Evolutionary conservation across 1,140 invertebrate species (phyloP), one percentile per base, ranked within the genome.

Genomic region (Formica selysi): DNA sequence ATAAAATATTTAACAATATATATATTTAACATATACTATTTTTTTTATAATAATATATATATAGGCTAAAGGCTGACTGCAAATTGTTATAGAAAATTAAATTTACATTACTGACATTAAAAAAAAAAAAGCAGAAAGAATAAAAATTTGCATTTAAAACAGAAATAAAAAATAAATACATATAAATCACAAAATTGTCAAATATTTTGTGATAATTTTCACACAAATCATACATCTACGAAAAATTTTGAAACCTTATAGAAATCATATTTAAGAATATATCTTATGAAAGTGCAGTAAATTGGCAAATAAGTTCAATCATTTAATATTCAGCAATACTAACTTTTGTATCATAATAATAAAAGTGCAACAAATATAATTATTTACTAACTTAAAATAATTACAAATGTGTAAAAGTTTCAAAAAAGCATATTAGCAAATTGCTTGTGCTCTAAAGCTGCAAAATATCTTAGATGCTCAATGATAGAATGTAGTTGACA

Each of bases 361-460:
- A 13, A 44, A 16, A 29, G 7, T n/a, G 36, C 6, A 81, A 81
- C 16, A 44, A 41, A 71, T 73, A 81, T 41, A 59, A 83, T 36
- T 81, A 22, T 71, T 73, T 41, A 29, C 11, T 32, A 73, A 38
- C 16, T 54, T 2, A 48, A 61, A 73, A 48, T 22, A 51, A 26
- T 10, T 73, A 71, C 16, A 41, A 16, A 70, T 59, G 29, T 59
- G 26, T 59, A 71, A 10, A 81, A 81, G 79, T 67, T 74, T 3
- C 19, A 44, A 32, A 44, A 44, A 19, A 70, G 32, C 76, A 65
- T 71, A 71, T n/a, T 81, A 16, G 38, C 54, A 48, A 61, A 3
- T 70, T 48, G 22, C 44, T 73, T 81, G 54, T 83, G 79, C 36
- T 73, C 44, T 48, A 32, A 83, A n/a, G 38, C 79, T 61, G 68